Conservation (phyloP, 2,113 vertebrate species). For the Phrynosoma blainvillii region DNA sequence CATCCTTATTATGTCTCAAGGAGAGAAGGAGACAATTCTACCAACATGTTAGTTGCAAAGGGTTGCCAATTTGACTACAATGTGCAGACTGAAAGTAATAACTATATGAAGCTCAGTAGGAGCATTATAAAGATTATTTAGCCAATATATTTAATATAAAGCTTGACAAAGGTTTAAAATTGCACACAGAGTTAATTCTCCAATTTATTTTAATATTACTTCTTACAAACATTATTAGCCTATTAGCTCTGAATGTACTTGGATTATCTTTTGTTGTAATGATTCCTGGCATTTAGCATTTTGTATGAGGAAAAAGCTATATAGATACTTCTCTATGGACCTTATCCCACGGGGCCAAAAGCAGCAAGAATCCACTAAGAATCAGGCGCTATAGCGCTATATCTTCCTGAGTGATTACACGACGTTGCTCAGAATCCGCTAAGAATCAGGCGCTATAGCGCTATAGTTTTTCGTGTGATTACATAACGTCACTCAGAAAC, state of each 20-base stretch:
- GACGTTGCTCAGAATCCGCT: too few relatives aligned
- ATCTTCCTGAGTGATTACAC: too few relatives aligned
- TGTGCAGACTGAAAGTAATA: neutral
- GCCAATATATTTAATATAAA: neutral
- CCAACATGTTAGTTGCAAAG: neutral
- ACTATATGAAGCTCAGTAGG: neutral
- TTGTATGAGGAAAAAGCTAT: too few relatives aligned
- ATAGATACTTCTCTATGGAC: too few relatives aligned
- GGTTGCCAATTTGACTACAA: neutral
- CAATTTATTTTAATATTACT: neutral
- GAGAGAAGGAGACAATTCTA: neutral
- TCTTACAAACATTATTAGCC: neutral
- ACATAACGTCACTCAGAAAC: too few relatives aligned
- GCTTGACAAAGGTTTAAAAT: neutral
- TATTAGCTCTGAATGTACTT: neutral
- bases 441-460: too few relatives aligned
- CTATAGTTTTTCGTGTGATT: too few relatives aligned
- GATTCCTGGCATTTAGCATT: neutral
- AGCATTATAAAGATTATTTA: neutral
- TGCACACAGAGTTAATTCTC: neutral
- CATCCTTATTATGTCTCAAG: neutral
- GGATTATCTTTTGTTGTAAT: neutral
- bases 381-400: too few relatives aligned
- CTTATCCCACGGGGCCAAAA: too few relatives aligned
- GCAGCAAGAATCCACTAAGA: too few relatives aligned